Evolutionary conservation across 2,797 vertebrate species (phyloP).

Genomic region (Simalia tracyae): DNA sequence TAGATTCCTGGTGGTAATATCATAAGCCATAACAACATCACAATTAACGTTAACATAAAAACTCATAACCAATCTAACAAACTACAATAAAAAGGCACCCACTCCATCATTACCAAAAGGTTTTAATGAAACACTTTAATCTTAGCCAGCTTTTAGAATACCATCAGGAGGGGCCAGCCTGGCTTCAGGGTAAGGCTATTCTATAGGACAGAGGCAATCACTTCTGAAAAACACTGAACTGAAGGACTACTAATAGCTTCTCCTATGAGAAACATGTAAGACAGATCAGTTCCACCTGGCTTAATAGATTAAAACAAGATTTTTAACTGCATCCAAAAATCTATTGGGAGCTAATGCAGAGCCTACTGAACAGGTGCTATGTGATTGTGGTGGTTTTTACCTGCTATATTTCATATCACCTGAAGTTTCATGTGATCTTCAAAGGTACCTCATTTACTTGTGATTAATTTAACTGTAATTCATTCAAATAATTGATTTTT

Average conservation of each 20-base stretch:
- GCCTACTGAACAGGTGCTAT: neutral
- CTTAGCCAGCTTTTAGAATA: neutral
- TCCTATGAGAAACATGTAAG: neutral
- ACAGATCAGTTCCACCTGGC: neutral
- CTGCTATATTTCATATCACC: neutral
- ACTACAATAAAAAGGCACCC: neutral
- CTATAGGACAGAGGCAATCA: neutral
- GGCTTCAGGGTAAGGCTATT: neutral
- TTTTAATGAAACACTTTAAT: neutral
- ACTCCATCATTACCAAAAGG: neutral
- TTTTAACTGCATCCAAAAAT: neutral
- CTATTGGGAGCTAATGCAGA: neutral
- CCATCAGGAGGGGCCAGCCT: neutral
- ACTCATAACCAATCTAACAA: neutral
- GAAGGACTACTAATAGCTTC: neutral
- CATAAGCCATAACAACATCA: neutral
- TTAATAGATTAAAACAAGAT: neutral
- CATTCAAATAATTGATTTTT: neutral
- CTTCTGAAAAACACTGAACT: neutral
- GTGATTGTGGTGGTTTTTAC: neutral
- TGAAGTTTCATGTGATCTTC: neutral
- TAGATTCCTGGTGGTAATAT: neutral
- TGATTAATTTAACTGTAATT: neutral
- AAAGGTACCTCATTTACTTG: neutral
- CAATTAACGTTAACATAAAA: neutral